These are phyloP conservation scores for Phyllostomus hastatus DNA, from an alignment of 2,113 vertebrate species.

Conservation along the genomic window DNA sequence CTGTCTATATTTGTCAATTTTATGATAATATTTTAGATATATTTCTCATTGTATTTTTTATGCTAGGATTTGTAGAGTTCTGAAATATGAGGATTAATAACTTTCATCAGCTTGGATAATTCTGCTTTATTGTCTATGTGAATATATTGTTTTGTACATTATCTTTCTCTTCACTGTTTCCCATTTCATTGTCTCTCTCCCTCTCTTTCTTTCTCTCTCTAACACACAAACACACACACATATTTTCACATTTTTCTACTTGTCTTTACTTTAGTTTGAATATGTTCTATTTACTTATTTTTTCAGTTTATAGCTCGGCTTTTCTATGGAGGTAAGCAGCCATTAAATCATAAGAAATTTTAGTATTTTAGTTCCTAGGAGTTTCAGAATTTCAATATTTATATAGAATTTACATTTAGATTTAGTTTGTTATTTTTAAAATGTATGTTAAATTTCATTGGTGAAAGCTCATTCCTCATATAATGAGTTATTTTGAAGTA, in stretches of 20 bases:
- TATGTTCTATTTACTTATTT: not conserved
- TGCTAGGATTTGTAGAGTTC: not conserved
- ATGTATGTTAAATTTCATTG: not conserved
- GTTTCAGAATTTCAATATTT: not conserved
- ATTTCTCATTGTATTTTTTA: not conserved
- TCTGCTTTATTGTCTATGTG: not conserved
- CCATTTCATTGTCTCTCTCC: not conserved
- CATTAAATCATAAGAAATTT: not conserved
- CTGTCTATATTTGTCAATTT: not conserved
- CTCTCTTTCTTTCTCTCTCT: too few species aligned
- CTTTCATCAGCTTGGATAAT: not conserved
- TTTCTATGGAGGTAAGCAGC: not conserved
- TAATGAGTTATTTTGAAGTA: not conserved
- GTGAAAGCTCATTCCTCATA: not conserved
- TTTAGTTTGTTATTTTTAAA: not conserved
- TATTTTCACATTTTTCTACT: not conserved
- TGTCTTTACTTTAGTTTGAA: not conserved
- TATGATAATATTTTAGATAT: not conserved
- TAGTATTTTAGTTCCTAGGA: not conserved
- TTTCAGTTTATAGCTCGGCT: not conserved
- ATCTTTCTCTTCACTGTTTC: not conserved
- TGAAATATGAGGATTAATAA: not conserved
- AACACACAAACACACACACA: not conserved
- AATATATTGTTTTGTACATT: not conserved
- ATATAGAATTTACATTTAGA: not conserved